Evolutionary conservation across 2,797 vertebrate genomes (phyloP).

Genomic region (Xenopus petersii): DNA sequence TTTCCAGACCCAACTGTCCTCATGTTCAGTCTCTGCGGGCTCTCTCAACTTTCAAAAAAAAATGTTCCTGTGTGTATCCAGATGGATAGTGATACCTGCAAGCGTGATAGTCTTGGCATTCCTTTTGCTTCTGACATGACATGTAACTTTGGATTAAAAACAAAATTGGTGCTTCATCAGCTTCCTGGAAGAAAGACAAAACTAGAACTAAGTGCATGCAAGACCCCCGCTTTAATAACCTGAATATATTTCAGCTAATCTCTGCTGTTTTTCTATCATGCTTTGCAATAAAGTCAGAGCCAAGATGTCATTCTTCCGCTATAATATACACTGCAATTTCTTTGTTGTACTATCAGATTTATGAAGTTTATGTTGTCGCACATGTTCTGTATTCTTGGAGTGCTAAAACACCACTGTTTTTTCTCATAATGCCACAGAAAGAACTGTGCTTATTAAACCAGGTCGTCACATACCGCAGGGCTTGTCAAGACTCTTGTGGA

Average conservation of each 20-base stretch:
- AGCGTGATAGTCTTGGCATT: conserved; percentile 38
- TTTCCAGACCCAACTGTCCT: conserved; percentile 6
- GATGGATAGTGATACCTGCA: conserved; percentile 41
- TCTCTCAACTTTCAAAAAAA: conserved; percentile 5
- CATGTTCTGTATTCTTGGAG: conserved; percentile 33
- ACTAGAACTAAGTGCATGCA: conserved; percentile 34
- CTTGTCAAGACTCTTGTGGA: conserved; percentile 4
- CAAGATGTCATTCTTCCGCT: conserved; percentile 30
- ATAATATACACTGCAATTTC: conserved; percentile 14
- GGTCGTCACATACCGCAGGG: conserved; percentile 22
- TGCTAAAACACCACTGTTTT: conserved; percentile 19
- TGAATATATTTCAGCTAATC: conserved; percentile 40
- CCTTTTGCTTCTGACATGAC: conserved; percentile 32
- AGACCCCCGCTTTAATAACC: conserved; percentile 22
- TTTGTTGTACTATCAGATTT: conserved; percentile 37
- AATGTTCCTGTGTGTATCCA: conserved; percentile 24
- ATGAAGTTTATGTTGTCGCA: conserved; percentile 32
- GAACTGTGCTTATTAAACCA: conserved; percentile 32
- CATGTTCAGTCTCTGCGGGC: not conserved
- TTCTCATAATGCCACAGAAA: conserved; percentile 38
- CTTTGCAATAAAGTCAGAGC: conserved; percentile 17
- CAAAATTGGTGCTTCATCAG: conserved; percentile 43
- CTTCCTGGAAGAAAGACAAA: conserved; percentile 41
- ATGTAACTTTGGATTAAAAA: conserved; percentile 41
- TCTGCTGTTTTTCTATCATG: conserved; percentile 33